These are phyloP conservation scores for Cinclus mexicanus DNA, from an alignment of 2,113 vertebrate species.

Conservation along the genomic window DNA sequence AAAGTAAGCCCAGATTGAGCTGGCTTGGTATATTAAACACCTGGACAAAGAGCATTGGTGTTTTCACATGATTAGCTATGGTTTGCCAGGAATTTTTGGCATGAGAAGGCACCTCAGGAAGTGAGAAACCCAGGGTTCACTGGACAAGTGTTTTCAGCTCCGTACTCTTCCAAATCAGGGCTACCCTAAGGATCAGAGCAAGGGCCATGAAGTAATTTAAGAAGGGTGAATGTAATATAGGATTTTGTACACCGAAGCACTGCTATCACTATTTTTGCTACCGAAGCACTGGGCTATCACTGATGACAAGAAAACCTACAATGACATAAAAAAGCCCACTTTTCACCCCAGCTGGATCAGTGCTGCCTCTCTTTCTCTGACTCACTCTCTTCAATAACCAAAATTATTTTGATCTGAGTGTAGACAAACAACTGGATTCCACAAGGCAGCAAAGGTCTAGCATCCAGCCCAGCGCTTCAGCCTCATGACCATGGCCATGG, in stretches of 20 bases:
- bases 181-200: background rate
- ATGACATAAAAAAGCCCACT: background rate
- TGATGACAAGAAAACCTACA: background rate
- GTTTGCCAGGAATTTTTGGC: background rate
- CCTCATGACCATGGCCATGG: background rate
- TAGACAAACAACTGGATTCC: background rate
- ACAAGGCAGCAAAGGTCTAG: accelerated
- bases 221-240: background rate
- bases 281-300: background rate
- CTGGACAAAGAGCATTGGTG: background rate
- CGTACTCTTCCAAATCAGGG: background rate
- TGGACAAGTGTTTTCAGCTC: background rate
- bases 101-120: background rate
- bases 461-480: background rate
- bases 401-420: background rate
- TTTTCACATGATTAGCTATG: background rate
- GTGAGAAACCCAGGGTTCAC: background rate
- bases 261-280: too few relatives aligned
- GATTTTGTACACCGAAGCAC: background rate
- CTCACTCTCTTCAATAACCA: background rate
- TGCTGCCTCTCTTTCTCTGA: background rate
- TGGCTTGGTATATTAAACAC: background rate
- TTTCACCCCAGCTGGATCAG: background rate
- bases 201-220: background rate
- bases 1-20: background rate